Evolutionary conservation across 2,888 invertebrate genomes (phyloP), one percentile per base, ranked within the genome.

Genomic region (Aphodius granarius): DNA sequence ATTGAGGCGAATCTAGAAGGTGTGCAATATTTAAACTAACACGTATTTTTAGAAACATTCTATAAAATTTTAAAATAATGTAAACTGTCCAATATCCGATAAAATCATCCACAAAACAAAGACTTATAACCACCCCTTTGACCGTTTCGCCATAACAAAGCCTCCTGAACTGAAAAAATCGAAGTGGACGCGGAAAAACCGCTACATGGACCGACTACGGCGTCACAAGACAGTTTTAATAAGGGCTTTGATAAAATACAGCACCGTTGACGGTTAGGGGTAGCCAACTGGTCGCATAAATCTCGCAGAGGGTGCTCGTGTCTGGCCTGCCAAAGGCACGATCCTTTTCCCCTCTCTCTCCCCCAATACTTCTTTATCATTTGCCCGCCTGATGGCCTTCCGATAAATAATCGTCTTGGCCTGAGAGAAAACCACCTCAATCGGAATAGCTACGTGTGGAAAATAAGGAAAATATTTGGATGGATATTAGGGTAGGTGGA

Each of bases 321-420:
- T 84, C 84, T 82, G 80, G 85, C 83, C 83, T 85, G 85, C 84
- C 84, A 85, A 85, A 84, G 84, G 80, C 83, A 83, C 78, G 9
- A 43, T 9, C 43, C 43, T 6, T 13, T 13, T 1, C 43, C 43
- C 43, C 43, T 81, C 79, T 80, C 80, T 81, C 83, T 78, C 82
- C 82, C 81, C 79, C 82, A 81, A 81, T 78, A 79, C 79, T 79
- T 83, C 84, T 82, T 84, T 83, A 83, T 85, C 84, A 85, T 85
- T 43, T 85, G 82, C 83, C 82, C 82, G 82, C 81, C 84, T 85
- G 85, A 84, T 84, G 82, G 84, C 82, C 80, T 83, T 81, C 83
- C 85, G 81, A 85, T 85, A 85, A 85, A 85, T 85, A 84, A 85
- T 43, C 43, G 43, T 43, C 43, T 43, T 13, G 43, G 2, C 13